Evolutionary conservation across 2,888 invertebrate species (phyloP).

Genomic region (Ariolimax columbianus): DNA sequence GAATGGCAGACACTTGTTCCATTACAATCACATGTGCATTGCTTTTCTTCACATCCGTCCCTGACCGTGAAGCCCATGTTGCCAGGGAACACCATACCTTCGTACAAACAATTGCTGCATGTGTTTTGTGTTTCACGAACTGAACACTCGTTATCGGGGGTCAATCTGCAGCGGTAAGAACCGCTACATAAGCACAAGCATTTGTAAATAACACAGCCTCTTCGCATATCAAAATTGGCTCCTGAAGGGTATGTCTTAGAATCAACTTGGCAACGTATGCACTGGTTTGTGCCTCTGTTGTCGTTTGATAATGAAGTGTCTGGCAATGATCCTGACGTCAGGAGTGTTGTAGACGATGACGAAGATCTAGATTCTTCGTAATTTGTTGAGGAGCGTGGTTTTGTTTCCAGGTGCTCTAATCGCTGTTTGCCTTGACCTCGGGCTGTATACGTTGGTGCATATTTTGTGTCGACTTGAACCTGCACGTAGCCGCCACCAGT

Average conservation of each 20-base stretch:
- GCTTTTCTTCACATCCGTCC: conserved; percentile 64
- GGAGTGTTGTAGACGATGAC: conserved; percentile 5
- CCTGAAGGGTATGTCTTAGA: conserved; percentile 48
- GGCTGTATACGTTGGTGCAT: conserved; percentile 9
- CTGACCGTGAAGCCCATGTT: conserved; percentile 61
- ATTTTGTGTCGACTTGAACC: conserved; percentile 38
- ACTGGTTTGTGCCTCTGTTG: conserved; percentile 10
- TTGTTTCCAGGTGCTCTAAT: neutral
- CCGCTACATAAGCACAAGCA: conserved; percentile 58
- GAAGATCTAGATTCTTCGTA: conserved; percentile 16
- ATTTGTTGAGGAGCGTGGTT: neutral
- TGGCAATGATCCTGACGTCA: conserved; percentile 16
- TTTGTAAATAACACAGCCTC: conserved; percentile 58
- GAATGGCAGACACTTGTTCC: conserved; percentile 62
- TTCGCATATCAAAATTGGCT: conserved; percentile 56
- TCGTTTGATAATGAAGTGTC: neutral
- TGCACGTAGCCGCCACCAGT: conserved; percentile 39
- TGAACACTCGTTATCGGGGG: conserved; percentile 52
- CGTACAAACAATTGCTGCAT: conserved; percentile 61
- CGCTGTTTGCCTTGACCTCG: neutral
- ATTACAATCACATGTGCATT: conserved; percentile 66
- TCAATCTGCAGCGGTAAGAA: conserved; percentile 56
- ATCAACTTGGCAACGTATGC: conserved; percentile 53
- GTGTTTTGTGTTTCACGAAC: conserved; percentile 28
- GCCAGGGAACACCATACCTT: conserved; percentile 58